Conservation (phyloP, 1,140 invertebrate genomes). For the Musca domestica region DNA sequence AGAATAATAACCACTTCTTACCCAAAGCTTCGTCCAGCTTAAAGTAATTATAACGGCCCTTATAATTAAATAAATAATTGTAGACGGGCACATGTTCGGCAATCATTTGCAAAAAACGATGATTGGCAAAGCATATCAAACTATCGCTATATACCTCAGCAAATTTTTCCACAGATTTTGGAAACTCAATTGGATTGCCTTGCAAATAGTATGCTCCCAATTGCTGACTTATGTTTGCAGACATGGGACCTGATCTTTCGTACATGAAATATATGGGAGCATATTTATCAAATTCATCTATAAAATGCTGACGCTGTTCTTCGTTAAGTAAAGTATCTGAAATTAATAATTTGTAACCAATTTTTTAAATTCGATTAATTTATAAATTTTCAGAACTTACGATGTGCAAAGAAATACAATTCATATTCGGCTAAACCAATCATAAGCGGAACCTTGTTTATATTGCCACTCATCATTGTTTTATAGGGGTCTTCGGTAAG, state of each 20-base stretch:
- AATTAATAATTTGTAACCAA: neutral
- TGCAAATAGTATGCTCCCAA: constrained; percentile 37
- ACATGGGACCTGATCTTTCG: constrained; percentile 55
- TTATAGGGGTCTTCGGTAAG: constrained; percentile 61
- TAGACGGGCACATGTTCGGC: constrained; percentile 55
- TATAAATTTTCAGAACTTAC: constrained; percentile 37
- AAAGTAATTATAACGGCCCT: constrained; percentile 58
- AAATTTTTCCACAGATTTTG: constrained; percentile 32
- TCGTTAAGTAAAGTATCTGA: constrained; percentile 36
- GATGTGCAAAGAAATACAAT: constrained; percentile 58
- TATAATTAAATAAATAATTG: constrained; percentile 59
- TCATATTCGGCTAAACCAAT: constrained; percentile 66
- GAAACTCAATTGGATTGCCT: constrained; percentile 21
- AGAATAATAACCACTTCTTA: constrained; percentile 29
- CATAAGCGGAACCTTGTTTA: constrained; percentile 65
- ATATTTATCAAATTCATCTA: constrained; percentile 56
- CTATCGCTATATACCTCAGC: constrained; percentile 56
- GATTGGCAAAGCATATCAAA: constrained; percentile 54
- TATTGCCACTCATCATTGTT: constrained; percentile 58
- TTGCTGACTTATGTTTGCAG: constrained; percentile 46
- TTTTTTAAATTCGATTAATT: neutral
- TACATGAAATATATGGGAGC: constrained; percentile 59
- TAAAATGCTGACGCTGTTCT: constrained; percentile 39
- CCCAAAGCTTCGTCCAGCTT: constrained; percentile 52
- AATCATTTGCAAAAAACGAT: constrained; percentile 56